A percentile compares a stretch with the other conserved stretches of the same genome.
Evolutionary conservation across 2,113 vertebrate genomes (phyloP).

Genomic region (Diphyllodes magnificus): DNA sequence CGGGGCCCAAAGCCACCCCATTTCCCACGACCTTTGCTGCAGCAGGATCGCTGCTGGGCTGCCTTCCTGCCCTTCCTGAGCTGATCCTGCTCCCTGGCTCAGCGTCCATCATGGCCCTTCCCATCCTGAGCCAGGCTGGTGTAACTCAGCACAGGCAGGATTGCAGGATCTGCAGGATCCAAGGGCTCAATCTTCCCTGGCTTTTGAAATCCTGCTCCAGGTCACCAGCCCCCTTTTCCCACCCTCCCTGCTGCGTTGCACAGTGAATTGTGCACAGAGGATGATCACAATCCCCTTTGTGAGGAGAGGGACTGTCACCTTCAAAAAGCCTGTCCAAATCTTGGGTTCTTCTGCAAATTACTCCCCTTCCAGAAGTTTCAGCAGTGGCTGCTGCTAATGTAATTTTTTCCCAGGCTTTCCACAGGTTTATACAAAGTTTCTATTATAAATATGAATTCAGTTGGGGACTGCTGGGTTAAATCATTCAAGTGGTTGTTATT

Average conservation of each 20-base stretch:
- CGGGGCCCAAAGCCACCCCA: fast-evolving
- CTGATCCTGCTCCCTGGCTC: neutral
- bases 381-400: neutral
- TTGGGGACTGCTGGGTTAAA: neutral
- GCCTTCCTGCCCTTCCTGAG: neutral
- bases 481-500: neutral
- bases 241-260: fast-evolving
- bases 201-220: neutral
- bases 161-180: neutral
- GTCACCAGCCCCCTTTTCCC: neutral
- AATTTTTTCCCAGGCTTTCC: neutral
- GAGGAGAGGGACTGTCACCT: neutral
- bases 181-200: neutral
- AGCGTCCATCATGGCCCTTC: fast-evolving
- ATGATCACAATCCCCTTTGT: neutral
- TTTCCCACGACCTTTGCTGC: neutral
- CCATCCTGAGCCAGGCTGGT: neutral
- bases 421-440: neutral
- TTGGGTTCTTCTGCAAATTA: neutral
- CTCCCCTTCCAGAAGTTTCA: neutral
- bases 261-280: neutral
- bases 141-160: neutral
- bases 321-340: neutral
- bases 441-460: neutral
- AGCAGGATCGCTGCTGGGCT: neutral